Evolutionary conservation across 92 coral and sea anemone genomes (phyloP).

Genomic region (Galaxea fascicularis): DNA sequence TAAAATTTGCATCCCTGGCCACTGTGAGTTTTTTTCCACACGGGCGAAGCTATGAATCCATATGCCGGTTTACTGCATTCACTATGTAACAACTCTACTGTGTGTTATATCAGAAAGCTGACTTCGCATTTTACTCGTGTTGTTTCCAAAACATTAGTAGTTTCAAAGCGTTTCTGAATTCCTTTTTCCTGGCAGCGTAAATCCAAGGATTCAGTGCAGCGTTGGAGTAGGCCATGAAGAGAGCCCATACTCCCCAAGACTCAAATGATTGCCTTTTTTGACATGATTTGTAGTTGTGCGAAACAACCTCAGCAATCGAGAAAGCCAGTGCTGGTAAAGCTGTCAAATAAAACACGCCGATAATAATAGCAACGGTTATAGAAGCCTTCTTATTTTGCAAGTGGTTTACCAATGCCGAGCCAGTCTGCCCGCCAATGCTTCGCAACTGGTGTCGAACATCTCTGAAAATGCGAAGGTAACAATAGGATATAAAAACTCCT

Average conservation of each 20-base stretch:
- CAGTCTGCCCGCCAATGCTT: background rate
- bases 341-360: slow-evolving; percentile 32
- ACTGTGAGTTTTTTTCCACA: too few species aligned
- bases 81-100: too few species aligned
- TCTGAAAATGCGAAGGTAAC: slow-evolving; percentile 28
- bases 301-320: slow-evolving; percentile 1
- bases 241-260: slow-evolving; percentile 22
- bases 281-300: background rate
- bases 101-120: too few species aligned
- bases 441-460: slow-evolving; percentile 32
- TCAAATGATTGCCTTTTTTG: background rate
- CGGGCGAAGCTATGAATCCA: too few species aligned
- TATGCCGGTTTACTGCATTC: too few species aligned
- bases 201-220: slow-evolving; percentile 52
- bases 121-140: background rate
- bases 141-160: slow-evolving; percentile 19
- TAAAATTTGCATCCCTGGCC: too few species aligned
- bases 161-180: slow-evolving; percentile 40
- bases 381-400: slow-evolving; percentile 41
- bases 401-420: background rate
- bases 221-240: slow-evolving; percentile 33
- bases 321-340: slow-evolving; percentile 29
- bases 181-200: slow-evolving; percentile 48
- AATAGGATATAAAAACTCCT: slow-evolving; percentile 23
- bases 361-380: slow-evolving; percentile 39